These are phyloP conservation scores for Heliconius erato DNA, from an alignment of 2,888 invertebrate genomes.

Conservation along the genomic window DNA sequence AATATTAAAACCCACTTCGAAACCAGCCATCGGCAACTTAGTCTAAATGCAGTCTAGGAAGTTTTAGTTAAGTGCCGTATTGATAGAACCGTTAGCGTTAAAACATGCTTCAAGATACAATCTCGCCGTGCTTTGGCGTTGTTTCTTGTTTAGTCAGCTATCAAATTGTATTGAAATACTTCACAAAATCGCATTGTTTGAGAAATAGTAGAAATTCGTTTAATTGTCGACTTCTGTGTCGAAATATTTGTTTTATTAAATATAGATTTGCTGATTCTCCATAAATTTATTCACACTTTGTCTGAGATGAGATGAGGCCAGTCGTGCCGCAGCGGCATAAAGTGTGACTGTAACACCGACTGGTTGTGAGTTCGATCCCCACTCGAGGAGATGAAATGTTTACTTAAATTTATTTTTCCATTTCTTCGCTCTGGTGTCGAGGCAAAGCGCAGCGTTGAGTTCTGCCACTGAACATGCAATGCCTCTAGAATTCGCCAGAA, in stretches of 20 bases:
- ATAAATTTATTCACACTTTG: neutral
- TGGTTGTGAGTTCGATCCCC: too few relatives aligned
- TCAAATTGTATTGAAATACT: constrained; percentile 22
- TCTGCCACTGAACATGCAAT: too few relatives aligned
- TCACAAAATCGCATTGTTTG: neutral
- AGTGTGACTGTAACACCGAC: too few relatives aligned
- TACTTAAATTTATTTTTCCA: too few relatives aligned
- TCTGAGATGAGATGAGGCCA: too few relatives aligned
- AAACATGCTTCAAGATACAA: constrained; percentile 49
- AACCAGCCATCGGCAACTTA: constrained; percentile 38
- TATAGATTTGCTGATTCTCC: neutral
- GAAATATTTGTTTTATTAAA: neutral
- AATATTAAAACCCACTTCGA: constrained; percentile 43
- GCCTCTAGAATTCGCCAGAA: too few relatives aligned
- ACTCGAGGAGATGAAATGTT: too few relatives aligned
- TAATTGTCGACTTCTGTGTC: neutral
- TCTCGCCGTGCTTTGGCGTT: constrained; percentile 38
- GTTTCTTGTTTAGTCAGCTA: constrained; percentile 36
- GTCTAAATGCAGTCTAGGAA: constrained; percentile 54
- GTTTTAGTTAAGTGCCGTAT: constrained; percentile 53
- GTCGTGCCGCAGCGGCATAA: too few relatives aligned
- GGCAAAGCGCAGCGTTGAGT: too few relatives aligned
- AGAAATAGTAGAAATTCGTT: neutral
- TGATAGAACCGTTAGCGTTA: constrained; percentile 54
- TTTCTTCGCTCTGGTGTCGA: too few relatives aligned